These are phyloP conservation scores for Cairina moschata DNA, from an alignment of 2,113 vertebrate genomes.

Conservation along the genomic window DNA sequence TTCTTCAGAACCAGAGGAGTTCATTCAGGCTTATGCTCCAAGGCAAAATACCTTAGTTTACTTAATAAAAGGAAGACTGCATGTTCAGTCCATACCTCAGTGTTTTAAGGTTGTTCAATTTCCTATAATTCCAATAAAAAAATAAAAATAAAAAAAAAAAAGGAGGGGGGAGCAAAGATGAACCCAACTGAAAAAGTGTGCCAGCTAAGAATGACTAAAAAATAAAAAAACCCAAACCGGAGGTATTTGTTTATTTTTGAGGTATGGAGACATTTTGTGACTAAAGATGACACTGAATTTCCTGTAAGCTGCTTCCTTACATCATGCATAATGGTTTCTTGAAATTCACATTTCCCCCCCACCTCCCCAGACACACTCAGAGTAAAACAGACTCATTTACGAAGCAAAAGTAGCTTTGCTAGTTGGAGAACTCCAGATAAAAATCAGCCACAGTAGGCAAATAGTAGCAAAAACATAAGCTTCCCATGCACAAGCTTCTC, in stretches of 20 bases:
- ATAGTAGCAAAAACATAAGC: background rate
- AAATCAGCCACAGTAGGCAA: background rate
- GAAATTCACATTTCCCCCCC: background rate
- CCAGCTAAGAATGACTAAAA: slow-evolving; percentile 38
- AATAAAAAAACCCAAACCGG: background rate
- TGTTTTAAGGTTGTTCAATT: background rate
- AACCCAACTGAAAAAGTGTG: background rate
- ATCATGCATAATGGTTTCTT: slow-evolving; percentile 2
- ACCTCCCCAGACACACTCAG: background rate
- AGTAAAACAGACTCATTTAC: slow-evolving; percentile 21
- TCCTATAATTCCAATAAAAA: background rate
- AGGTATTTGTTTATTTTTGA: slow-evolving; percentile 62
- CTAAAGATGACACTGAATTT: slow-evolving; percentile 42
- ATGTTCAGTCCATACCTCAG: background rate
- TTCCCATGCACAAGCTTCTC: background rate
- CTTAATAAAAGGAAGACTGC: background rate
- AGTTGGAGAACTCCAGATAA: background rate
- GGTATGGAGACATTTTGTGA: slow-evolving; percentile 40
- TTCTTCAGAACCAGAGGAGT: background rate
- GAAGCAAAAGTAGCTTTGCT: slow-evolving; percentile 22
- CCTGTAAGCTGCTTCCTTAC: slow-evolving; percentile 45
- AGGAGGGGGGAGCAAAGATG: background rate
- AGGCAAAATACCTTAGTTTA: background rate
- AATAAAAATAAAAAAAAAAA: too few relatives aligned
- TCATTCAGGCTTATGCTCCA: background rate